Evolutionary conservation across 2,888 invertebrate species (phyloP).

Genomic region (Barypeithes pellucidus): DNA sequence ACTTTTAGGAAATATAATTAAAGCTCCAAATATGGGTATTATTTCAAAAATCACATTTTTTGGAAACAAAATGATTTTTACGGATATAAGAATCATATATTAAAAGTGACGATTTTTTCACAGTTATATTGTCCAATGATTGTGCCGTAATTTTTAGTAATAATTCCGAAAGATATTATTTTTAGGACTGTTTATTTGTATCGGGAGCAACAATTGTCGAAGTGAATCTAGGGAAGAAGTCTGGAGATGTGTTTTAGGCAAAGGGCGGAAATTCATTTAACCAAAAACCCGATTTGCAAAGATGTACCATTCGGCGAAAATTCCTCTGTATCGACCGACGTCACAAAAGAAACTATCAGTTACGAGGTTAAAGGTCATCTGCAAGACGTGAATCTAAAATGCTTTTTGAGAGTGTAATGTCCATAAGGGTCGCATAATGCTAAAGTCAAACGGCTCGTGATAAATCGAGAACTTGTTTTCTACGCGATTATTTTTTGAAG

Average conservation of each 20-base stretch:
- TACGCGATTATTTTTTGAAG: conserved; percentile 26
- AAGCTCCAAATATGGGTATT: too few species aligned
- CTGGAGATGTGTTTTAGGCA: not conserved
- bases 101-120: too few species aligned
- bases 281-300: not conserved
- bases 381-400: conserved; percentile 63
- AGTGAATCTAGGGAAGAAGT: too few species aligned
- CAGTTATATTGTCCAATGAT: too few species aligned
- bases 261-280: not conserved
- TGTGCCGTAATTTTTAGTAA: too few species aligned
- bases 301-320: conserved; percentile 1
- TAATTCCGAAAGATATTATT: too few species aligned
- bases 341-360: conserved; percentile 52
- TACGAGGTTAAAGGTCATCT: conserved; percentile 59
- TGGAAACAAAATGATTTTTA: too few species aligned
- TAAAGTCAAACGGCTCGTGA: conserved; percentile 63
- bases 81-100: too few species aligned
- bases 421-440: conserved; percentile 64
- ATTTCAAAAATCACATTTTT: too few species aligned
- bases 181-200: too few species aligned
- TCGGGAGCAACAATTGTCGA: too few species aligned
- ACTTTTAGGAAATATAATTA: too few species aligned
- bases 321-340: conserved; percentile 26
- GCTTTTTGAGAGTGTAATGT: conserved; percentile 63
- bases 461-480: conserved; percentile 46